A percentile compares a stretch with the other conserved stretches of the same genome.
These are phyloP conservation scores for Schizotus pectinicornis DNA, from an alignment of 2,888 invertebrate species.

Conservation along the genomic window DNA sequence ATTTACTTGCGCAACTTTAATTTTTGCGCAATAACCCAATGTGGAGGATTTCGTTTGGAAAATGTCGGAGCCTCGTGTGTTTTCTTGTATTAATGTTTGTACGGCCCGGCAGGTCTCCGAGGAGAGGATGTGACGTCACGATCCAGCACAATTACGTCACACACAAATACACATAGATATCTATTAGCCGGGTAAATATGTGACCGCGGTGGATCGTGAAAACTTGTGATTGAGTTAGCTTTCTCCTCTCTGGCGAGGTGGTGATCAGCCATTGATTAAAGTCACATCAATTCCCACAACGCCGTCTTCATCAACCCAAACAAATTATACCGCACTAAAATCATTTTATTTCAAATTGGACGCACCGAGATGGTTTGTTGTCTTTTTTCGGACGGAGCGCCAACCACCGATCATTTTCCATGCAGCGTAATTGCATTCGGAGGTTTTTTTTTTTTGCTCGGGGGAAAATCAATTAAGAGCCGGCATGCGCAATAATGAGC, in stretches of 20 bases:
- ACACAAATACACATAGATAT: slow-evolving; percentile 56
- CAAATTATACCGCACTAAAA: slow-evolving; percentile 40
- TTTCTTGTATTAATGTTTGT: neutral
- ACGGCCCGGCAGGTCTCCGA: slow-evolving; percentile 2
- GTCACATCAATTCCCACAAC: slow-evolving; percentile 51
- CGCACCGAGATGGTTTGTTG: slow-evolving; percentile 1
- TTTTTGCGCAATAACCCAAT: no score
- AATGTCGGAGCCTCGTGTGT: neutral
- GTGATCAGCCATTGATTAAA: slow-evolving; percentile 53
- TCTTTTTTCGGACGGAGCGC: slow-evolving; percentile 2
- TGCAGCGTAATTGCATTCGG: neutral
- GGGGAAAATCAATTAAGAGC: neutral
- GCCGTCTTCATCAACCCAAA: slow-evolving; percentile 39
- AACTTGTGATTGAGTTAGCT: slow-evolving; percentile 56
- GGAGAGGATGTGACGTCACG: slow-evolving; percentile 44
- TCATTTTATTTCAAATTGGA: slow-evolving; percentile 33
- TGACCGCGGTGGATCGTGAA: slow-evolving; percentile 51
- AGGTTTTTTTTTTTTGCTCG: neutral
- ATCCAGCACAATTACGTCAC: slow-evolving; percentile 45
- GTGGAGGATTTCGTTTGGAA: neutral
- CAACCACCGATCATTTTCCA: slow-evolving; percentile 2
- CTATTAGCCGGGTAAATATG: slow-evolving; percentile 52
- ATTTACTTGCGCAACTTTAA: neutral
- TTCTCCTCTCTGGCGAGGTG: slow-evolving; percentile 36
- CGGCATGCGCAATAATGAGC: slow-evolving; percentile 14